Evolutionary conservation across 2,113 vertebrate species (phyloP).

Genomic region (Dipodomys spectabilis): DNA sequence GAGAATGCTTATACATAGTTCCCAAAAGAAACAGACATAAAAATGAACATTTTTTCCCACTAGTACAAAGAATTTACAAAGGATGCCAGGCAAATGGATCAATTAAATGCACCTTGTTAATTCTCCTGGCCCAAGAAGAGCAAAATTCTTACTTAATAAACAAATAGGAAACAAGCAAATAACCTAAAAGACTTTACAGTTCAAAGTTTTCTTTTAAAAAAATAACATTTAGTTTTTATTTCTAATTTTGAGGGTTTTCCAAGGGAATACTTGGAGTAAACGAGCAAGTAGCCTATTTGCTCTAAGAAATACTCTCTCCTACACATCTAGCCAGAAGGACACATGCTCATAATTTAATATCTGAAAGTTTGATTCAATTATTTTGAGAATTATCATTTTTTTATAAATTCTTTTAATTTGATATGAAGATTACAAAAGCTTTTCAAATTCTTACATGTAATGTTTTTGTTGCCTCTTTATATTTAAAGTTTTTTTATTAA

Average conservation of each 20-base stretch:
- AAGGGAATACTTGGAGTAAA: constrained; percentile 28
- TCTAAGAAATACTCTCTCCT: background rate
- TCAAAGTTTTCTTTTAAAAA: constrained; percentile 43
- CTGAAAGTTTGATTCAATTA: constrained; percentile 56
- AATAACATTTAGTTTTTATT: background rate
- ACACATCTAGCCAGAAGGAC: constrained; percentile 8
- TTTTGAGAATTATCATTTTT: background rate
- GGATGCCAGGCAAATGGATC: background rate
- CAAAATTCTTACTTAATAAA: constrained; percentile 26
- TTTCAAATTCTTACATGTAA: background rate
- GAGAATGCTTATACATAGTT: background rate
- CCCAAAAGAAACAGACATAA: background rate
- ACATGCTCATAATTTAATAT: background rate
- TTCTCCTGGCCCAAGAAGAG: background rate
- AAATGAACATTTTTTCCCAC: background rate
- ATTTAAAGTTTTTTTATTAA: no score
- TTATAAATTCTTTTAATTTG: constrained; percentile 43
- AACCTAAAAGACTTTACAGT: constrained; percentile 16
- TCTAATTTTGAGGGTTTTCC: background rate
- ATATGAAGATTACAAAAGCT: constrained; percentile 22
- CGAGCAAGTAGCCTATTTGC: background rate
- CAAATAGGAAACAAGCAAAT: background rate
- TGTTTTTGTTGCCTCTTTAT: background rate
- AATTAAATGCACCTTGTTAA: background rate
- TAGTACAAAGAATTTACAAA: background rate